These are phyloP conservation scores for Psylliodes chrysocephalus DNA, from an alignment of 2,888 invertebrate species.

Conservation along the genomic window DNA sequence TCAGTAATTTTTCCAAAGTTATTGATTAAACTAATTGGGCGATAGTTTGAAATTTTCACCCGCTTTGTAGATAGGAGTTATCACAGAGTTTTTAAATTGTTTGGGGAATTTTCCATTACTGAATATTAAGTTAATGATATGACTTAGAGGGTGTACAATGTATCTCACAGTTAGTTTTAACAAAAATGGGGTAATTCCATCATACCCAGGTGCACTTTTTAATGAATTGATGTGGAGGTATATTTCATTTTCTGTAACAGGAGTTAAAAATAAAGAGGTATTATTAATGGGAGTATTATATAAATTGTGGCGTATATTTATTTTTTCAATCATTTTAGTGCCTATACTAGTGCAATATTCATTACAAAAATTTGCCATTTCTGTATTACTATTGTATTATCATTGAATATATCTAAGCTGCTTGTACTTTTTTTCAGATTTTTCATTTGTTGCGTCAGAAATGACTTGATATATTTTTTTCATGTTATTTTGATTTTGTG, in stretches of 20 bases:
- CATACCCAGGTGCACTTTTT: constrained; percentile 1
- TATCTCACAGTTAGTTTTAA: too few relatives aligned
- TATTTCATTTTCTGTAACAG: constrained; percentile 1
- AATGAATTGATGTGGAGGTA: constrained; percentile 3
- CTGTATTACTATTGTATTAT: not conserved
- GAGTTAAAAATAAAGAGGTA: not conserved
- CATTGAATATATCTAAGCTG: constrained; percentile 12
- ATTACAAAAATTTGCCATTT: too few relatives aligned
- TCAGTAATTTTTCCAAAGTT: too few relatives aligned
- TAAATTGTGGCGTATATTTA: constrained; percentile 17
- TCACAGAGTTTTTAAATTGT: constrained; percentile 7
- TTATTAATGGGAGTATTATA: constrained; percentile 7
- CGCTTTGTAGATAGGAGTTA: not conserved
- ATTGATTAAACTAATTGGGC: too few relatives aligned
- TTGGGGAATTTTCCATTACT: constrained; percentile 1
- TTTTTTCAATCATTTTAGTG: too few relatives aligned
- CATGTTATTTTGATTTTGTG: constrained; percentile 21
- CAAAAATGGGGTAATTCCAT: not conserved
- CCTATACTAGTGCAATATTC: too few relatives aligned
- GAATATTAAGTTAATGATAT: not conserved
- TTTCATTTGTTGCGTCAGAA: constrained; percentile 24
- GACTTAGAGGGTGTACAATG: not conserved
- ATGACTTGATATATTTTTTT: constrained; percentile 22
- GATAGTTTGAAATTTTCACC: not conserved
- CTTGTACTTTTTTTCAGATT: constrained; percentile 19